Conservation (phyloP, 2,113 vertebrate species). For the Heterotis niloticus region DNA sequence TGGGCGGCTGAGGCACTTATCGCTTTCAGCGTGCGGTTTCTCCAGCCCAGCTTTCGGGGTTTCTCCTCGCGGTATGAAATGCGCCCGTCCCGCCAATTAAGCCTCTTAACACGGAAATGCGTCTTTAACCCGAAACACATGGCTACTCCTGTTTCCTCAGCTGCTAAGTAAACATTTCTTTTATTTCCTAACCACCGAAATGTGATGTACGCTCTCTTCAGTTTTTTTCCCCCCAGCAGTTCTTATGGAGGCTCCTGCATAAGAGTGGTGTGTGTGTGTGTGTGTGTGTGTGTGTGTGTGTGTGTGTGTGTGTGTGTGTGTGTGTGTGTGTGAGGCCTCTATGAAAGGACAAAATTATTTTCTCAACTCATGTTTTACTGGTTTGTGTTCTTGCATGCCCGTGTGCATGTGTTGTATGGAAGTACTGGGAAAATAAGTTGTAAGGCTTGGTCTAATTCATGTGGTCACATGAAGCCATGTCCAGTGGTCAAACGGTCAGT, state of each 20-base stretch:
- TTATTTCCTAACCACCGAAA: slow-evolving; percentile 59
- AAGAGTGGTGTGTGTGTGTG: not conserved
- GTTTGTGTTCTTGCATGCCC: not conserved
- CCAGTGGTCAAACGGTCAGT: too few species aligned
- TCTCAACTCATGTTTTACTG: not conserved
- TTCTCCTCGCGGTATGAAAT: slow-evolving; percentile 60
- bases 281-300: not conserved
- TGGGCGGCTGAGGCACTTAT: slow-evolving; percentile 60
- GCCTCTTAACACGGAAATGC: slow-evolving; percentile 72
- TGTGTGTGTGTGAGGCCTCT: not conserved
- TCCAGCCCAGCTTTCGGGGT: slow-evolving; percentile 43
- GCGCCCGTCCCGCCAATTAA: slow-evolving; percentile 68
- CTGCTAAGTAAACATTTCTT: slow-evolving; percentile 84
- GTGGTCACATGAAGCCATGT: too few species aligned
- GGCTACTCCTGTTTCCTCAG: slow-evolving; percentile 80
- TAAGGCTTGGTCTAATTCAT: too few species aligned
- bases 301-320: not conserved
- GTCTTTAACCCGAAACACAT: slow-evolving; percentile 80
- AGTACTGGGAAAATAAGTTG: too few species aligned
- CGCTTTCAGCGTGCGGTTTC: slow-evolving; percentile 64
- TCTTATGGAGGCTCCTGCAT: slow-evolving; percentile 39
- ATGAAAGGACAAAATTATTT: not conserved
- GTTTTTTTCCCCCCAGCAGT: slow-evolving; percentile 42
- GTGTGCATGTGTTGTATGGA: not conserved
- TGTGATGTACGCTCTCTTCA: slow-evolving; percentile 46